Evolutionary conservation across 2,888 invertebrate genomes (phyloP).

Genomic region (Drosophila testacea): DNA sequence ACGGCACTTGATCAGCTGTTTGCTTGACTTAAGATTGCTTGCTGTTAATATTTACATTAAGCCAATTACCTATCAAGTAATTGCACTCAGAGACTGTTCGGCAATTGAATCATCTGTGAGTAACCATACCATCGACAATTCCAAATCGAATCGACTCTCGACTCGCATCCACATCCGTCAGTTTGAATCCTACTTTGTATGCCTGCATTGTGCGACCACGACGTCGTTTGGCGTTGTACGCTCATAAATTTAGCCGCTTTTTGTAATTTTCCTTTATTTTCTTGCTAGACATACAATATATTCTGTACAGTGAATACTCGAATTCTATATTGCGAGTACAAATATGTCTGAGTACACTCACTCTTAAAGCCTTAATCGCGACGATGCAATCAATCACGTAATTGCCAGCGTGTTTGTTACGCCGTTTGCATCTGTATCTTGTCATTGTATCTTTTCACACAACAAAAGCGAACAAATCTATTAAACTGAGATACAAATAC

Average conservation of each 20-base stretch:
- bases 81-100: constrained; percentile 10
- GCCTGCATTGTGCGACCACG: constrained; percentile 68
- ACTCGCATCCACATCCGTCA: constrained; percentile 50
- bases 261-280: constrained; percentile 68
- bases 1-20: constrained; percentile 12
- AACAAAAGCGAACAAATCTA: constrained; percentile 62
- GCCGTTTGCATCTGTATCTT: constrained; percentile 72
- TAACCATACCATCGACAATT: not conserved
- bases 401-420: constrained; percentile 69
- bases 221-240: constrained; percentile 74
- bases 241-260: constrained; percentile 69
- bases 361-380: constrained; percentile 63
- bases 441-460: constrained; percentile 65
- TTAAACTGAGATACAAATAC: constrained; percentile 50
- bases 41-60: constrained; percentile 3
- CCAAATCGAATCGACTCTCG: not conserved
- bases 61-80: constrained; percentile 22
- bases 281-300: constrained; percentile 22
- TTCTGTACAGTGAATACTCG: constrained; percentile 8
- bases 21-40: not conserved
- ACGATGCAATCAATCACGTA: constrained; percentile 77
- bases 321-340: constrained; percentile 2
- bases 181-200: constrained; percentile 66
- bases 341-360: constrained; percentile 33
- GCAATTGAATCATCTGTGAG: constrained; percentile 4